These are phyloP conservation scores for Okamejei kenojei DNA, from an alignment of 2,797 vertebrate genomes.

Conservation along the genomic window DNA sequence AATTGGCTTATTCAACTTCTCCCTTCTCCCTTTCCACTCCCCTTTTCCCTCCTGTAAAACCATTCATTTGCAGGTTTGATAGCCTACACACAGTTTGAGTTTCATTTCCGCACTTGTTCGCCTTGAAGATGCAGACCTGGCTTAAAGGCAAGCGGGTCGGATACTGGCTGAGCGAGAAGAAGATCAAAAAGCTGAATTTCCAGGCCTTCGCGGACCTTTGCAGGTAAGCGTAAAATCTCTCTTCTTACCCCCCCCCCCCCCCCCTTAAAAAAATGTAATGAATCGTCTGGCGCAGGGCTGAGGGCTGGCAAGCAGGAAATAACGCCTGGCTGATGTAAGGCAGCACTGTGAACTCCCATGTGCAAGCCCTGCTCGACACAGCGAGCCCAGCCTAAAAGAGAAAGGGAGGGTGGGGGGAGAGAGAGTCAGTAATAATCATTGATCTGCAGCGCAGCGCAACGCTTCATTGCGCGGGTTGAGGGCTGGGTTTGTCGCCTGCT, in stretches of 20 bases:
- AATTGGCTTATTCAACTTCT: slow-evolving; percentile 17
- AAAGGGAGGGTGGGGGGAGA: too few species aligned
- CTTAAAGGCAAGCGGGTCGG: slow-evolving; percentile 87
- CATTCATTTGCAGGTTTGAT: slow-evolving; percentile 24
- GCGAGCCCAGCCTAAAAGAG: not conserved
- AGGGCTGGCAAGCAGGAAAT: not conserved
- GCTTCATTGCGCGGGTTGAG: not conserved
- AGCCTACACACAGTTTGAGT: not conserved
- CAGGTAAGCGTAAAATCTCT: slow-evolving; percentile 65
- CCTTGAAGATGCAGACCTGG: slow-evolving; percentile 84
- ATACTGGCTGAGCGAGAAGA: slow-evolving; percentile 98
- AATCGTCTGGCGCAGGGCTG: not conserved
- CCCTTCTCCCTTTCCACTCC: slow-evolving; percentile 40
- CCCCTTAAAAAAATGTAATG: too few species aligned
- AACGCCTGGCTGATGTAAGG: not conserved
- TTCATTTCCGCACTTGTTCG: slow-evolving; percentile 11
- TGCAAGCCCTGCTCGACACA: not conserved
- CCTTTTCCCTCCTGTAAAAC: slow-evolving; percentile 41
- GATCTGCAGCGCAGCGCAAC: not conserved
- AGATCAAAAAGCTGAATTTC: slow-evolving; percentile 96
- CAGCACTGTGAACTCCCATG: not conserved
- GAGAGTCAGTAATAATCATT: not conserved
- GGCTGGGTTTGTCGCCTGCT: not conserved
- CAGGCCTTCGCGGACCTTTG: slow-evolving; percentile 92
- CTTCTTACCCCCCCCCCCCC: too few species aligned